Evolutionary conservation across 2,797 vertebrate species (phyloP), one percentile per base, ranked within the genome.

Genomic region (Enteromius mattozi): DNA sequence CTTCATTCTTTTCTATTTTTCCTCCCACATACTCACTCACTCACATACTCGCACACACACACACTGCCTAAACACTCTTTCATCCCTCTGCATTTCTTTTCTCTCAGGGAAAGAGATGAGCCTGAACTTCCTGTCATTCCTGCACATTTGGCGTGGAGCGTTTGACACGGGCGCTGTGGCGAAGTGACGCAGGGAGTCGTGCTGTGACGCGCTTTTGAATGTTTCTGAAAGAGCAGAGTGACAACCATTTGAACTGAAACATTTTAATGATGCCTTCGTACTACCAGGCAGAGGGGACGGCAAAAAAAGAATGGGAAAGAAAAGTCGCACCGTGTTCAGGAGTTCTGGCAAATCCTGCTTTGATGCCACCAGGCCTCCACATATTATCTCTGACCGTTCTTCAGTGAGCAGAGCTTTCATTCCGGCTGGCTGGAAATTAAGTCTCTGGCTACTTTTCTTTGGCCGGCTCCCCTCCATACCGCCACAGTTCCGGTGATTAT

Each of bases 201-300:
- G 71, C 81, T 82, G 81, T 54, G 81, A 75, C 45, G 2, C 3
- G 33, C 61, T 72, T 82, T 75, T 82, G 70, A 65, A 49, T 75
- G 80, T 75, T 47, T 76, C 70, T 76, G 33, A 77, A 77, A 83
- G 47, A 17, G 19, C 17, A 69, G 72, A 69, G 47, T 69, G 72
- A 83, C 75, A 78, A 49, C n/a, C 54, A 70, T 78, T 78, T 63
- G 66, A 78, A 70, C 49, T 84, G 74, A 35, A 78, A 84, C 75
- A 78, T 78, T 84, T 78, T 78, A 78, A 84, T 84, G 82, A 84
- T 70, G 75, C 81, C 74, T 78, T 65, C 49, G 3, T 56, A 70
- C 49, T 83, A 35, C 17, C 14, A 56, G n/a, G 17, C 72, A 33
- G 27, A 49, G 80, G 30, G 21, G 12, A 65, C 7, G 0, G 49